phyloP scores from a whole-genome alignment of 2,888 invertebrate genomes.

The Rhogogaster chlorosoma region DNA sequence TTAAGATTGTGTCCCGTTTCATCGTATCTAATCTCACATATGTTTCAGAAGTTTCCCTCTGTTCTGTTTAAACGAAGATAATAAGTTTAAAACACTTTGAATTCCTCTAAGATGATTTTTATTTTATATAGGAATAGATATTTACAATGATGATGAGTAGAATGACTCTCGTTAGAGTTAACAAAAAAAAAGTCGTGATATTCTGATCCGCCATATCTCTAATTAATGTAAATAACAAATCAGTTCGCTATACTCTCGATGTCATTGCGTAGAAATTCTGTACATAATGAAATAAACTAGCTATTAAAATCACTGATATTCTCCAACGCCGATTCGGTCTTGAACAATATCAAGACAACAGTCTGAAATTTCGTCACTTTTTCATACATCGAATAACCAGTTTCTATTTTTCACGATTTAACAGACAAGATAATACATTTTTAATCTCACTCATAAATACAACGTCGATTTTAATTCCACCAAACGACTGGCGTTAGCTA shows the following conservation, averaged over 20 bases:
- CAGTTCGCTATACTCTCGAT: not conserved
- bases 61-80: no score
- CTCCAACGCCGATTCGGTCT: not conserved
- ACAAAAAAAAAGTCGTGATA: not conserved
- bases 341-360: not conserved
- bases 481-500: not conserved
- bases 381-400: not conserved
- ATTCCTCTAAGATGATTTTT: not conserved
- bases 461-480: not conserved
- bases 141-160: not conserved
- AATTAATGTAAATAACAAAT: not conserved
- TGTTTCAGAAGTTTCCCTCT: not conserved
- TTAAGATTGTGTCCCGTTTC: not conserved
- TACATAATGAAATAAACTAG: not conserved
- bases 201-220: conserved; percentile 6
- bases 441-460: not conserved
- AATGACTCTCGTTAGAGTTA: not conserved
- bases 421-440: not conserved
- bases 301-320: not conserved
- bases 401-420: not conserved
- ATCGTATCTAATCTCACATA: not conserved
- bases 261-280: not conserved
- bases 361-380: not conserved
- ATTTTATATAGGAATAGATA: not conserved
- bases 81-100: not conserved